phyloP scores from a whole-genome alignment of 2,113 vertebrate genomes.

The rat (Rattus norvegicus) region DNA sequence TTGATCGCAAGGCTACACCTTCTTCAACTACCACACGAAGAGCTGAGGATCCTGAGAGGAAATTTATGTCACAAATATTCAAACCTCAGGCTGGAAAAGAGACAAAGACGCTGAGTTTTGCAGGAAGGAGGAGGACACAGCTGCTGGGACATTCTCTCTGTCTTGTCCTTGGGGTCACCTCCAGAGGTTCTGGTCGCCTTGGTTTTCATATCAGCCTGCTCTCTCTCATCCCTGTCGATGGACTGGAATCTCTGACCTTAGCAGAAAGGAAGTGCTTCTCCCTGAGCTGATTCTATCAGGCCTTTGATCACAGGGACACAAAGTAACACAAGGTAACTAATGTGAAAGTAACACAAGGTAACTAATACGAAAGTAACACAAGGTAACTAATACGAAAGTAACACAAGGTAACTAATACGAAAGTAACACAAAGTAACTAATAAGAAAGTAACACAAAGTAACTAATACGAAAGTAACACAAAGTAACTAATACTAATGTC shows the following conservation, averaged over 20 bases:
- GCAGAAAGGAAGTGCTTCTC: background rate
- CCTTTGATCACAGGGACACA: background rate
- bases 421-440: too few relatives aligned
- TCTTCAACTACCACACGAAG: fast-evolving
- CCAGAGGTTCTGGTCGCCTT: background rate
- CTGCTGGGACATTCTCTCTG: background rate
- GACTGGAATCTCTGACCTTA: background rate
- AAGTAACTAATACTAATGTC: background rate
- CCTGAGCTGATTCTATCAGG: background rate
- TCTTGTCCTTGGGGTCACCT: background rate
- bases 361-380: too few relatives aligned
- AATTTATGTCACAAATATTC: background rate
- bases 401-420: too few relatives aligned
- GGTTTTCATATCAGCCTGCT: background rate
- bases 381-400: too few relatives aligned
- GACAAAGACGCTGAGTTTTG: background rate
- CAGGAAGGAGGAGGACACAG: too few relatives aligned
- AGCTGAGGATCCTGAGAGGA: background rate
- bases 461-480: background rate
- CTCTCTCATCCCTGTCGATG: background rate
- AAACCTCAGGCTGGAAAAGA: background rate
- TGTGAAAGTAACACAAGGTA: too few relatives aligned
- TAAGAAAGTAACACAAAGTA: too few relatives aligned
- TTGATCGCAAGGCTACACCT: too few relatives aligned
- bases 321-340: too few relatives aligned